Conservation (phyloP, 2,113 vertebrate genomes). For the Polypterus senegalus region DNA sequence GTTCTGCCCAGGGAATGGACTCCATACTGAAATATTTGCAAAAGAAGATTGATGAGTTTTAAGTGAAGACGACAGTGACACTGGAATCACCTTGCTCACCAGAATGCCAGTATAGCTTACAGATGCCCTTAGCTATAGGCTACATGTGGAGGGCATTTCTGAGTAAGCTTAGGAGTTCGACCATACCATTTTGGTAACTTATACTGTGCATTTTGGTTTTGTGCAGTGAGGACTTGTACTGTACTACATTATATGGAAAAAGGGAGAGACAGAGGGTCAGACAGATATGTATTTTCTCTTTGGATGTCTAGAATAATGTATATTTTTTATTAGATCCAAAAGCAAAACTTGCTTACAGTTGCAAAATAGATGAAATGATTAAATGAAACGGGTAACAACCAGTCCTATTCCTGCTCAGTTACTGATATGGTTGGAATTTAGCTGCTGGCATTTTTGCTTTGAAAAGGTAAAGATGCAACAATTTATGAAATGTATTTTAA, state of each 20-base stretch:
- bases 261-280: not conserved
- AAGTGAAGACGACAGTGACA: slow-evolving; percentile 33
- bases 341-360: not conserved
- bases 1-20: slow-evolving; percentile 85
- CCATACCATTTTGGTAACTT: slow-evolving; percentile 10
- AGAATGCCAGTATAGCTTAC: slow-evolving; percentile 25
- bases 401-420: slow-evolving; percentile 33
- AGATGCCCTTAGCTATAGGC: slow-evolving; percentile 21
- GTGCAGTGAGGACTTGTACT: slow-evolving; percentile 46
- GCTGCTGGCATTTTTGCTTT: slow-evolving; percentile 21
- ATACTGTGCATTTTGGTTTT: slow-evolving; percentile 37
- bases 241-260: slow-evolving; percentile 22
- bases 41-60: slow-evolving; percentile 80
- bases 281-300: slow-evolving; percentile 1
- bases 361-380: not conserved
- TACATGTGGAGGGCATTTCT: slow-evolving; percentile 14
- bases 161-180: slow-evolving; percentile 31
- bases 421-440: slow-evolving; percentile 19
- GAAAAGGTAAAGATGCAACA: slow-evolving; percentile 46
- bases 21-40: slow-evolving; percentile 88
- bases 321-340: slow-evolving; percentile 24
- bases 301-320: slow-evolving; percentile 43
- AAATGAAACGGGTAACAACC: slow-evolving; percentile 20
- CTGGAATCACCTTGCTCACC: slow-evolving; percentile 30
- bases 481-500: slow-evolving; percentile 25